Base-by-base conservation (phyloP, 1,140 invertebrate genomes). In the Thaumetopoea pityocampa region DNA sequence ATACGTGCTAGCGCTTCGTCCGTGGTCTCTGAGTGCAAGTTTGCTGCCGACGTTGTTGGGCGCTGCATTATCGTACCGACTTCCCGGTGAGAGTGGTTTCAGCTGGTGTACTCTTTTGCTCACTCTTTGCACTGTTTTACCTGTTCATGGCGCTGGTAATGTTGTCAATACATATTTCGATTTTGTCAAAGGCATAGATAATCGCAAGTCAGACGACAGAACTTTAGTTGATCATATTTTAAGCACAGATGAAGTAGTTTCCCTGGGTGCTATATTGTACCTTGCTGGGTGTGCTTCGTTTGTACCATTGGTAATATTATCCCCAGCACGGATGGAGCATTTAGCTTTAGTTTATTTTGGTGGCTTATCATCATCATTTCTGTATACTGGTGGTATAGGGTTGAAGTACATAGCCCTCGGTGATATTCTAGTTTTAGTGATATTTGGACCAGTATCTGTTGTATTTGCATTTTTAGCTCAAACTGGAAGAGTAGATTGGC, bases 101-200 rank as follows among this genome's bases (percentile, higher is more conserved):
- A 95, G 90, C 64, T 87, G 93, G 73, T 67, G 92, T 22, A 92
- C 92, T 2, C 88, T 97, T 38, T 56, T 96, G 4, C 82, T 96
- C 0, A 96, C 95, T 1, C 83, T 94, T 11, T 89, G 95, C 26
- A 97, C 94, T 1, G 91, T 96, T 4, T 85, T 97, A 30, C 95
- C 93, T 7, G 96, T 98, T 1, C 96, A 98, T 76, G 95, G 95
- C 29, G 96, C 96, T 36, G 96, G 96, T 19, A 98, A 98, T 84
- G 91, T 98, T n/a, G 96, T 98, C 1, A 98, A 98, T 71, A 98
- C 96, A 0, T 98, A 98, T 76, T 98, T 92, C 72, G 96, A 98
- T 85, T 98, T 94, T 72, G 89, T 95, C 4, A 95, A 95, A 85
- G 96, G 96, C 16, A 96, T 98, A 23, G 96, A 98, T 67, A 94